Evolutionary conservation across 2,888 invertebrate genomes (phyloP).

Genomic region (Erynnis tages): DNA sequence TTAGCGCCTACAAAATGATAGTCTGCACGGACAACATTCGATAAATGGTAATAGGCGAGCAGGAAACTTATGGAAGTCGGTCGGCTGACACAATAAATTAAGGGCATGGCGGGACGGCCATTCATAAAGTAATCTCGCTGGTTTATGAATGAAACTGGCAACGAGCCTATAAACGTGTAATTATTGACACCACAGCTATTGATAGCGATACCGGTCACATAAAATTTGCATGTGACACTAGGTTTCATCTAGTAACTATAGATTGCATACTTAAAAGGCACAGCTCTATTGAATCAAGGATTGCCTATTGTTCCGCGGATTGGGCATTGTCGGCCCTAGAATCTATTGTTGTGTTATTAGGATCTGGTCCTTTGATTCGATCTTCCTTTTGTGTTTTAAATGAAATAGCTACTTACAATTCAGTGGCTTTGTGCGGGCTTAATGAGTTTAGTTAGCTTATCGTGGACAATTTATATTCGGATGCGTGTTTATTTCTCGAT

Average conservation of each 20-base stretch:
- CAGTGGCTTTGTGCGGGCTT: slow-evolving; percentile 28
- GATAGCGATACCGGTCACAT: slow-evolving; percentile 51
- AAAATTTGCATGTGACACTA: slow-evolving; percentile 61
- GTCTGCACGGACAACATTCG: slow-evolving; percentile 57
- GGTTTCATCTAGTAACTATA: slow-evolving; percentile 36
- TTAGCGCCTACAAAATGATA: slow-evolving; percentile 60
- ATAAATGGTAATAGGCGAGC: slow-evolving; percentile 69
- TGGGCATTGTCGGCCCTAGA: slow-evolving; percentile 55
- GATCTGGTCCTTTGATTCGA: slow-evolving; percentile 51
- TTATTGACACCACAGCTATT: slow-evolving; percentile 66
- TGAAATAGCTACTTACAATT: slow-evolving; percentile 29
- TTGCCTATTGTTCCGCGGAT: slow-evolving; percentile 62
- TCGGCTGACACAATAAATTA: slow-evolving; percentile 63
- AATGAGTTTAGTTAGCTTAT: slow-evolving; percentile 28
- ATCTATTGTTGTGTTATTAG: slow-evolving; percentile 50
- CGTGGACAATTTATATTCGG: slow-evolving; percentile 27
- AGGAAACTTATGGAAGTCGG: slow-evolving; percentile 67
- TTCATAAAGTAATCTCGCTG: slow-evolving; percentile 71
- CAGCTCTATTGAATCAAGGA: slow-evolving; percentile 58
- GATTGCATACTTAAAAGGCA: slow-evolving; percentile 34
- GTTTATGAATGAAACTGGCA: slow-evolving; percentile 76
- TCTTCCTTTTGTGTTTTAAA: slow-evolving; percentile 51
- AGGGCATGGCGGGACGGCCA: slow-evolving; percentile 61
- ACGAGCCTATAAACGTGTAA: slow-evolving; percentile 58
- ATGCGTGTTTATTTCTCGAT: slow-evolving; percentile 27